Evolutionary conservation across 2,113 vertebrate genomes (phyloP).

Genomic region (Axis porcinus): DNA sequence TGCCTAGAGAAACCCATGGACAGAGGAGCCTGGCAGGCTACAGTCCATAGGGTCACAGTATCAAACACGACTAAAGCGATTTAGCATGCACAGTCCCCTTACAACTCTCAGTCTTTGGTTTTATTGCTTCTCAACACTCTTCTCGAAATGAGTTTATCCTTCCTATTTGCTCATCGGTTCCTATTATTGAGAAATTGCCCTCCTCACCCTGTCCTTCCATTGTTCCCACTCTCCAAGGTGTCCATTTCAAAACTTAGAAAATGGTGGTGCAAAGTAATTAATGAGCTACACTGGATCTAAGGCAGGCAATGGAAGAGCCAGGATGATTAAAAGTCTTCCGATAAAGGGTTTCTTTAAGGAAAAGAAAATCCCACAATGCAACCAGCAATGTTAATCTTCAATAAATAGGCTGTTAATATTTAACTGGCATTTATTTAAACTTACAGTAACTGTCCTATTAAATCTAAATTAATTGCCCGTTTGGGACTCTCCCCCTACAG

Average conservation of each 20-base stretch:
- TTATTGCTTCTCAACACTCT: background rate
- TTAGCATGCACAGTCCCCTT: background rate
- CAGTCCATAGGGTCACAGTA: accelerated
- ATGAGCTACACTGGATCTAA: background rate
- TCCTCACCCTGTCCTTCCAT: background rate
- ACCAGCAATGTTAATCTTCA: conserved; percentile 72
- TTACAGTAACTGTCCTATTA: conserved; percentile 78
- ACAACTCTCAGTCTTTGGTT: background rate
- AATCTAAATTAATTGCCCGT: conserved; percentile 77
- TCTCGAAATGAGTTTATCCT: background rate
- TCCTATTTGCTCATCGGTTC: background rate
- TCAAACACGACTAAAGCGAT: background rate
- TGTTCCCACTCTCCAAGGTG: background rate
- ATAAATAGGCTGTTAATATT: conserved; percentile 79
- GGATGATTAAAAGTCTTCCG: conserved; percentile 55
- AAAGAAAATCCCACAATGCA: conserved; percentile 63
- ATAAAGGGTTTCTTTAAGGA: conserved; percentile 65
- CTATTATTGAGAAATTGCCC: background rate
- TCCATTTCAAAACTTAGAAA: conserved; percentile 28
- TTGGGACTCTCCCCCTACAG: conserved; percentile 78
- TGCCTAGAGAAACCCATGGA: background rate
- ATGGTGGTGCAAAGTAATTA: background rate
- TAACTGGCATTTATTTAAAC: conserved; percentile 82
- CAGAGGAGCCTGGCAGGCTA: background rate
- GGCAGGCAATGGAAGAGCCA: background rate